Base-by-base conservation (phyloP, 2,888 invertebrate genomes). In the Brachyopa scutellaris region DNA sequence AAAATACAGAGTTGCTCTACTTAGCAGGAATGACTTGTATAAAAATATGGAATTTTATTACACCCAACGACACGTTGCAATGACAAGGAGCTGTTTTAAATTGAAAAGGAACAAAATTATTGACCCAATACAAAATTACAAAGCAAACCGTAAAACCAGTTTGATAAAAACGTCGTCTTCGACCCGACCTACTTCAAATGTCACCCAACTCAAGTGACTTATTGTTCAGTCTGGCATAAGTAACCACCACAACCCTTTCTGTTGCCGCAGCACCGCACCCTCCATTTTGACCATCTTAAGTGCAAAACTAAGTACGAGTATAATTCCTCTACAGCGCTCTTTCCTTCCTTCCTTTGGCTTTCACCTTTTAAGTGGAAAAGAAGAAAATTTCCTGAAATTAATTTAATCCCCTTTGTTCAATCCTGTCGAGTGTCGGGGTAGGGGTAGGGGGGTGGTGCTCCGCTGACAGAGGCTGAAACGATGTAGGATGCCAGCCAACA, bases 351-450 rank as follows among this genome's bases (percentile, higher is more conserved):
- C 29, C 55, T 64, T 33, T 33, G 51, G 29, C 57, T 67, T 59
- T 66, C 33, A 76, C 49, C 42, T 76, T 62, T 62, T 38, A 61
- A 69, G 70, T 76, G 72, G 40, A 33, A n/a, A n/a, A n/a, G 36
- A 72, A 55, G 70, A 77, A 82, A 77, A 82, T 82, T 70, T 77
- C 61, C 66, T 61, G 61, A 72, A 77, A 82, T 82, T 82, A 77
- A 82, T 82, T 82, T 64, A 77, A 82, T 61, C 66, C 53, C 53
- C 29, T 13, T 19, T 53, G 31, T 38, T 51, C 29, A 15, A 2
- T 23, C 17, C 17, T 49, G 45, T 5, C 6, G 26, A 3, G 4
- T 26, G 26, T 26, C 6, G 26, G 26, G 26, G 26, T 6, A 26
- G 26, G 26, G 26, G 26, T 26, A 6, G 26, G 6, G 26, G 6